Conservation (phyloP, 2,113 vertebrate species). For the Aramus guarauna region DNA sequence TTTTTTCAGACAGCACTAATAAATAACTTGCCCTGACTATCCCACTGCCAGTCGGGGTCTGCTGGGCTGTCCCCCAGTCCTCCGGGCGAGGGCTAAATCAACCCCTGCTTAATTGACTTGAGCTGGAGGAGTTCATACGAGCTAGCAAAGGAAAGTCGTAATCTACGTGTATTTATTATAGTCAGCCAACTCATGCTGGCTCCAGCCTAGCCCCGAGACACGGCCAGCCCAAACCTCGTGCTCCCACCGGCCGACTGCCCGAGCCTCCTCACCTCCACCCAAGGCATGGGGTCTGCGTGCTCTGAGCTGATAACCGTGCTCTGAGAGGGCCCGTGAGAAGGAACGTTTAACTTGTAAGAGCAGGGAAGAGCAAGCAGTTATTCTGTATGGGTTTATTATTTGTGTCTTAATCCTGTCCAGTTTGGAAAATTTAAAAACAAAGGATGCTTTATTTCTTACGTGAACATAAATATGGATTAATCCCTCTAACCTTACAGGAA, state of each 20-base stretch:
- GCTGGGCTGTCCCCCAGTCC: background rate
- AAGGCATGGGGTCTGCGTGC: background rate
- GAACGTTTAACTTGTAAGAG: background rate
- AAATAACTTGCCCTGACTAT: background rate
- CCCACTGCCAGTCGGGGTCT: background rate
- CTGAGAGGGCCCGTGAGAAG: background rate
- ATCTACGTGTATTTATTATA: background rate
- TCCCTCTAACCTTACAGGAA: background rate
- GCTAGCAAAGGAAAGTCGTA: background rate
- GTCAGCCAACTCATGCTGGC: background rate
- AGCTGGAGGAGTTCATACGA: background rate
- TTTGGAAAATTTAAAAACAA: background rate
- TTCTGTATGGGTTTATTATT: background rate
- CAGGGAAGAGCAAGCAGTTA: background rate
- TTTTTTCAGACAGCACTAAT: background rate
- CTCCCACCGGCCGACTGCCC: background rate
- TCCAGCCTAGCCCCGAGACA: background rate
- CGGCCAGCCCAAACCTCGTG: background rate
- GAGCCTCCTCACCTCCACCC: background rate
- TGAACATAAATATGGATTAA: background rate
- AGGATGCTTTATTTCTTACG: background rate
- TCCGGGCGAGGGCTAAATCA: background rate
- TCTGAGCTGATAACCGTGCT: background rate
- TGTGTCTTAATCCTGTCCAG: background rate
- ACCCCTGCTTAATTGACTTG: background rate